These are phyloP conservation scores for Mareca strepera DNA, from an alignment of 2,797 vertebrate genomes.

Conservation along the genomic window DNA sequence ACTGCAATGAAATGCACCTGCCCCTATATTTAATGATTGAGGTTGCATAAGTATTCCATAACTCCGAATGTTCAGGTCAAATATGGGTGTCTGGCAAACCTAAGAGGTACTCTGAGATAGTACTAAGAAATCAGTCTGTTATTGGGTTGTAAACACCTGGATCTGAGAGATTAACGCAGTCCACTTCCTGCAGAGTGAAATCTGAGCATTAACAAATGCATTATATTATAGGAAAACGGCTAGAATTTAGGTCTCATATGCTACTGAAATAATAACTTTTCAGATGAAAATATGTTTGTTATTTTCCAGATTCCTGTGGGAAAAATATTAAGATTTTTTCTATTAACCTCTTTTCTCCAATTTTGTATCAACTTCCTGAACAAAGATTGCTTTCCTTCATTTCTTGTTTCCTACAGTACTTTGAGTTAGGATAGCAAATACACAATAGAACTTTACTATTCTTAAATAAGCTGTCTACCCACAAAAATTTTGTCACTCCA, in stretches of 20 bases:
- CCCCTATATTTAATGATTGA: not conserved
- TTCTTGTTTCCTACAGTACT: constrained; percentile 56
- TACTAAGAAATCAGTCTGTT: not conserved
- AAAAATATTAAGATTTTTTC: constrained; percentile 17
- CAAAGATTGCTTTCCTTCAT: constrained; percentile 9
- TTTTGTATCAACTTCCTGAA: constrained; percentile 33
- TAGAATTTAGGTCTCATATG: not conserved
- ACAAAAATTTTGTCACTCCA: constrained; percentile 72
- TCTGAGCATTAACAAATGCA: constrained; percentile 23
- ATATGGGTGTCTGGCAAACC: not conserved
- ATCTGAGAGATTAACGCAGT: not conserved
- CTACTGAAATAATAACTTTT: constrained; percentile 12
- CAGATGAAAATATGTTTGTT: constrained; percentile 10
- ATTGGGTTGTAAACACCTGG: not conserved
- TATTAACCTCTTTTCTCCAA: not conserved
- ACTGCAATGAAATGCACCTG: not conserved
- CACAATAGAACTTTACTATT: constrained; percentile 68
- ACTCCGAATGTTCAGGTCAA: not conserved
- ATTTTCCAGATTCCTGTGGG: not conserved
- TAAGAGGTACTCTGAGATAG: not conserved
- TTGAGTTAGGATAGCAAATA: constrained; percentile 58
- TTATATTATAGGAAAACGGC: not conserved
- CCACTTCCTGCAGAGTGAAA: not conserved
- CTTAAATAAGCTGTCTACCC: constrained; percentile 74
- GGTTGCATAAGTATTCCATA: not conserved